Percentiles rank a stretch among this genome's conserved stretches.
Conservation (phyloP, 2,888 invertebrate genomes). For the Drosophila algonquin region DNA sequence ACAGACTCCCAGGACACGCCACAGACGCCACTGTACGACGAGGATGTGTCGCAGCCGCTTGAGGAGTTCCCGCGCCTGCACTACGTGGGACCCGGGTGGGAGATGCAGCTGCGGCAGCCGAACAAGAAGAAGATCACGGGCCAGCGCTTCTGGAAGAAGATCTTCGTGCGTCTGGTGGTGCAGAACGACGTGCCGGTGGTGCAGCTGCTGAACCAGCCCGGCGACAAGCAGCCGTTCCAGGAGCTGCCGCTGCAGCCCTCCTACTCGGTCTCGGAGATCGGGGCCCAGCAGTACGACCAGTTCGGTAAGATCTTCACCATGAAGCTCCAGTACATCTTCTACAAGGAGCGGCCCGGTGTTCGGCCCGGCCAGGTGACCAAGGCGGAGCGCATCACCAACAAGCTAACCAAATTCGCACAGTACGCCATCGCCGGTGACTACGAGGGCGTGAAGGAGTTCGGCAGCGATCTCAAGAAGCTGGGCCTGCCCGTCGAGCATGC, state of each 20-base stretch:
- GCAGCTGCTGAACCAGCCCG: conserved; percentile 92
- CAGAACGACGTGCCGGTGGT: conserved; percentile 93
- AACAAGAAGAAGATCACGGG: conserved; percentile 98
- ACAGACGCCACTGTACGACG: conserved; percentile 96
- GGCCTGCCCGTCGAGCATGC: conserved; percentile 98
- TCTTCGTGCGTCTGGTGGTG: conserved; percentile 91
- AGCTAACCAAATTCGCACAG: conserved; percentile 95
- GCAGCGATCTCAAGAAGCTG: conserved; percentile 95
- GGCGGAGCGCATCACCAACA: conserved; percentile 95
- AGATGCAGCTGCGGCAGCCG: conserved; percentile 97
- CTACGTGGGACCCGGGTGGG: conserved; percentile 95
- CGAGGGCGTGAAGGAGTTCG: conserved; percentile 96
- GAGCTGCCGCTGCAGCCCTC: conserved; percentile 97
- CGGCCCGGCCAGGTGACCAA: conserved; percentile 97
- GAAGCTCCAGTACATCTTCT: conserved; percentile 97
- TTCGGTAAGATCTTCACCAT: conserved; percentile 99
- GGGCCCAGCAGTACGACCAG: conserved; percentile 98
- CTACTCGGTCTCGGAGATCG: conserved; percentile 97
- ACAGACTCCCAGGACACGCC: conserved; percentile 91
- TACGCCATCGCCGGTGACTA: conserved; percentile 97
- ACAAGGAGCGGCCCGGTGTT: conserved; percentile 98
- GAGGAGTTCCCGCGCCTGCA: conserved; percentile 94
- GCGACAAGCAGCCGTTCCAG: conserved; percentile 96
- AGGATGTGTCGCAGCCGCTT: conserved; percentile 95
- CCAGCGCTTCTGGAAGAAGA: conserved; percentile 98